A percentile compares a stretch with the other conserved stretches of the same genome.
Evolutionary conservation across 2,113 vertebrate genomes (phyloP).

Genomic region (Rhea pennata): DNA sequence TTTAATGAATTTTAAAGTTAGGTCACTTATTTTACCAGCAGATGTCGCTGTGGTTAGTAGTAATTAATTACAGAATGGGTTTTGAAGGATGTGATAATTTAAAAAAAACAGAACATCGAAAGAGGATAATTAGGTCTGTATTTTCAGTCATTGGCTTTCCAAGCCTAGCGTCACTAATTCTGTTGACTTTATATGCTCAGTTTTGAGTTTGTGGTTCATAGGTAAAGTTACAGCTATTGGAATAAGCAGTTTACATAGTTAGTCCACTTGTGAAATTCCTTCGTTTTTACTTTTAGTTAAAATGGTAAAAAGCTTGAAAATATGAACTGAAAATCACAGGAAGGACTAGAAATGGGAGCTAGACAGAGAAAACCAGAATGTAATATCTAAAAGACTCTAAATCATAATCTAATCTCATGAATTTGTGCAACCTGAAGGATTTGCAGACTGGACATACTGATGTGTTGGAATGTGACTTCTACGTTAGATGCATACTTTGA

Average conservation of each 20-base stretch:
- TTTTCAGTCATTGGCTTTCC: neutral
- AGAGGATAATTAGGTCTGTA: neutral
- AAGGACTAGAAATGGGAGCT: neutral
- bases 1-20: neutral
- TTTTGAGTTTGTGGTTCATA: neutral
- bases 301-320: neutral
- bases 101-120: fast-evolving
- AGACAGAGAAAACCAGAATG: neutral
- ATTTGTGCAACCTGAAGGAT: neutral
- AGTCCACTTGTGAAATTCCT: neutral
- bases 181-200: neutral
- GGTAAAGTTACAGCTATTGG: neutral
- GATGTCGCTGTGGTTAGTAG: slow-evolving; percentile 16
- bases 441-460: neutral
- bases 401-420: neutral
- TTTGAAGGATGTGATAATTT: neutral
- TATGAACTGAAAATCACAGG: neutral
- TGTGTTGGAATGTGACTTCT: neutral
- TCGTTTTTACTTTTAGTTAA: neutral
- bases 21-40: neutral
- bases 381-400: neutral
- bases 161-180: neutral
- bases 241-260: neutral
- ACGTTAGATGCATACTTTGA: neutral
- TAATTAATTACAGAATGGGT: neutral